A percentile compares a stretch with the other conserved stretches of the same genome.
These are phyloP conservation scores for Ceratoteleas bidentatus DNA, from an alignment of 1,140 invertebrate genomes.

Conservation along the genomic window DNA sequence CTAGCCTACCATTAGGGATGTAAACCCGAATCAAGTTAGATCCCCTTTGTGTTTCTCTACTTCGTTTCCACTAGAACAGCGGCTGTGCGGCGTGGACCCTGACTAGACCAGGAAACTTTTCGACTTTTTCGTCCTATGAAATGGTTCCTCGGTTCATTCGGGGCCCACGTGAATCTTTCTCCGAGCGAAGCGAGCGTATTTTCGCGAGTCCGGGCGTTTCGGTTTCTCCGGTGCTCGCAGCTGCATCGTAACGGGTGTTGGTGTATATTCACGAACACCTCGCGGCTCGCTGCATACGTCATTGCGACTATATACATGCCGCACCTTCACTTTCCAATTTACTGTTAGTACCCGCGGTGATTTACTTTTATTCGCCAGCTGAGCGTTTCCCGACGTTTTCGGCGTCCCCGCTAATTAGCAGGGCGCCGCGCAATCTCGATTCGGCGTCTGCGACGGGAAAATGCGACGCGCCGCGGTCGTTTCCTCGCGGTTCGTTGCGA, in stretches of 20 bases:
- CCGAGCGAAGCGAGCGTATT: no score
- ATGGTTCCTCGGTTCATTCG: no score
- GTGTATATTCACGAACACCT: constrained; percentile 55
- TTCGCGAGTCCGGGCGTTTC: no score
- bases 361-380: constrained; percentile 60
- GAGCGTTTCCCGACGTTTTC: constrained; percentile 37
- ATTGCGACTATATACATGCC: constrained; percentile 71
- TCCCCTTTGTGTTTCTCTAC: no score
- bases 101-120: no score
- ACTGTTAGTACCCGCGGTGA: constrained; percentile 67
- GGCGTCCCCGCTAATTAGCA: not conserved
- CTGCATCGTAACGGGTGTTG: not conserved
- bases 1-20: no score
- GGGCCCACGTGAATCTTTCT: no score
- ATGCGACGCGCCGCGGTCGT: not conserved
- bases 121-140: no score
- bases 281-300: constrained; percentile 64
- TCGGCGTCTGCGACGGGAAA: not conserved
- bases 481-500: not conserved
- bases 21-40: no score
- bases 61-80: no score
- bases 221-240: no score
- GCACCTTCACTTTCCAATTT: constrained; percentile 80
- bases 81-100: no score
- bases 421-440: not conserved